Conservation (phyloP, 2,113 vertebrate genomes). For the Nothoprocta pentlandii region DNA sequence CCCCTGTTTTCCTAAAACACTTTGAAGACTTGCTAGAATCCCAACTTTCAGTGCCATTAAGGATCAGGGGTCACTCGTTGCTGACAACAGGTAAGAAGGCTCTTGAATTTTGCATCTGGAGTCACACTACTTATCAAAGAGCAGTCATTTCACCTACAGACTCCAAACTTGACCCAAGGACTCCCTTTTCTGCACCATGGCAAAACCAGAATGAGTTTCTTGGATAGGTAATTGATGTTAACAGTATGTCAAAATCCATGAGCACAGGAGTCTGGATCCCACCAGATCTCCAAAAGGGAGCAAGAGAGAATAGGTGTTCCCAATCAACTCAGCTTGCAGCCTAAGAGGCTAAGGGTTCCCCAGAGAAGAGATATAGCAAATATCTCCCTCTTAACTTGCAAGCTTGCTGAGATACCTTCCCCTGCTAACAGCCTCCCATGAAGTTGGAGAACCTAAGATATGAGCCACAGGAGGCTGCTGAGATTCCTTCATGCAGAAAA, state of each 20-base stretch:
- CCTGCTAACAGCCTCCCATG: neutral
- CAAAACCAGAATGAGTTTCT: neutral
- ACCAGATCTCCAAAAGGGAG: neutral
- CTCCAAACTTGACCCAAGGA: neutral
- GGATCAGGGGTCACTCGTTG: neutral
- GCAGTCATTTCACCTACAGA: neutral
- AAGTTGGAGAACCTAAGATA: neutral
- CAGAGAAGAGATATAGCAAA: neutral
- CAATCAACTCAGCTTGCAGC: accelerated
- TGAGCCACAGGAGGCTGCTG: neutral
- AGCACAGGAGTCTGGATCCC: neutral
- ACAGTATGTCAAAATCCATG: neutral
- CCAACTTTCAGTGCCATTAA: neutral
- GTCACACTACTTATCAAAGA: accelerated
- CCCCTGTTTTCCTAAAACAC: neutral
- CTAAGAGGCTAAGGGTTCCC: accelerated
- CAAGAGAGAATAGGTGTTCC: neutral
- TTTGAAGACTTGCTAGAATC: neutral
- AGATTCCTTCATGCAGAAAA: neutral
- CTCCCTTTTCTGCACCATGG: neutral
- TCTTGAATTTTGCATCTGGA: accelerated
- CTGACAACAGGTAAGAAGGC: neutral
- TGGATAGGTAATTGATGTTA: accelerated
- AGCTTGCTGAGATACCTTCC: neutral
- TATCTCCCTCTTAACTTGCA: neutral